Evolutionary conservation across 2,113 vertebrate genomes (phyloP), one percentile per base, ranked within the genome.

Genomic region (Castor canadensis): DNA sequence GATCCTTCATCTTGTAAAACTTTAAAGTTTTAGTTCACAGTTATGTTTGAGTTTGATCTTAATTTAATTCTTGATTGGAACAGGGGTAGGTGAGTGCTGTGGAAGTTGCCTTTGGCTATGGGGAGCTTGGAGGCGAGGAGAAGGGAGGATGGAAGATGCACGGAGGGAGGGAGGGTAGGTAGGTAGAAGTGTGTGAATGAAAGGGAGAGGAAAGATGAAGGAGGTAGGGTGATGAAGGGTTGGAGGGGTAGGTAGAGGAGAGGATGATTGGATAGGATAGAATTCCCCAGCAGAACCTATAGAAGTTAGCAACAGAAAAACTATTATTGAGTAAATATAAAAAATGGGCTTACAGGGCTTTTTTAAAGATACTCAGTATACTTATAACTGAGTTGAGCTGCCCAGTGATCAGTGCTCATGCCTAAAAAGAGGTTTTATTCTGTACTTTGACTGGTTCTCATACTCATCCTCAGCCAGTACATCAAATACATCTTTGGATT

Each of bases 11-110:
- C 56, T 80, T 76, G 28, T 40, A 89, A 87, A 89, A n/a, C 49
- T 94, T 86, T 72, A 84, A n/a, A n/a, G n/a, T n/a, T n/a, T n/a
- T n/a, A n/a, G 69, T 76, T 95, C 43, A n/a, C 75, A 52, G 8
- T 87, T 87, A 35, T 19, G 22, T 89, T 87, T 54, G 56, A 80
- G 69, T 90, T 95, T 22, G 76, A 35, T 77, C 77, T 81, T 82
- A 26, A 43, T 73, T 54, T 54, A 72, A 91, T 88, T 85, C 73
- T 84, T 71, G 19, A 43, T 73, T 35, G 56, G 40, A 69, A 75
- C 24, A 45, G 16, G 54, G 20, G 40, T 76, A 73, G 47, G 72
- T 67, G 45, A 91, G 66, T 38, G 49, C 45, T 75, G 7, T 83
- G 20, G 30, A 52, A 83, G 54, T 67, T 73, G 38, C 72, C 72